Base-by-base conservation (phyloP, 2,888 invertebrate genomes). In the Leptarthrus brevirostris region DNA sequence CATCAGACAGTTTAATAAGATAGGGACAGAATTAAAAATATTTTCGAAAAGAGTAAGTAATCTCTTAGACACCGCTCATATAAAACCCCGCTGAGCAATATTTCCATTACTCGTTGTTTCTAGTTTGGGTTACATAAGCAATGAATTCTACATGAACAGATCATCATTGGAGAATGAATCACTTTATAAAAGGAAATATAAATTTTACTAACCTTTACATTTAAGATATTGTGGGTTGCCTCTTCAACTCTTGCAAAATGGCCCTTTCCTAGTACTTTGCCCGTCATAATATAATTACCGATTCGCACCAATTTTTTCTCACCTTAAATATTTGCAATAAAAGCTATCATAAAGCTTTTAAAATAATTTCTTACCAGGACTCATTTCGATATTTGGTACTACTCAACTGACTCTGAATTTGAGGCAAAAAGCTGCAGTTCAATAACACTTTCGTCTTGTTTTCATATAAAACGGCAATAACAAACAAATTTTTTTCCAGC, bases 241-340 rank as follows among this genome's bases (percentile, higher is more conserved):
- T 92, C 90, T 81, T 92, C 91, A 56, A 93, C 92, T 79, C 89
- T 87, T 20, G 92, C 92, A 82, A 92, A 92, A 84, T 91, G 92
- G 76, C 92, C 93, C 83, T 91, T 92, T 53, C 92, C 92, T 74
- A 93, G 86, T 74, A 89, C 86, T 79, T 87, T 88, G 74, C 91
- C 91, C 73, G 90, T 90, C 88, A 92, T 89, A 80, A 88, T 86
- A 84, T 92, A 93, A 81, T 90, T 90, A 73, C 92, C 92, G 78
- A 92, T 87, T 84, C 86, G 87, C 81, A 87, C 86, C 78, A 89
- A 85, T 83, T 88, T 83, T 75, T 78, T 77, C 22, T 77, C 79
- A 36, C 75, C 78, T 77, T 18, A 22, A 73, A 40, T 12, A 12
- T 12, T 8, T 40, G 8, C 40, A 3, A 12, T 40, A 40, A 40